Evolutionary conservation across 2,888 invertebrate genomes (phyloP).

Genomic region (Orthosia gothica): DNA sequence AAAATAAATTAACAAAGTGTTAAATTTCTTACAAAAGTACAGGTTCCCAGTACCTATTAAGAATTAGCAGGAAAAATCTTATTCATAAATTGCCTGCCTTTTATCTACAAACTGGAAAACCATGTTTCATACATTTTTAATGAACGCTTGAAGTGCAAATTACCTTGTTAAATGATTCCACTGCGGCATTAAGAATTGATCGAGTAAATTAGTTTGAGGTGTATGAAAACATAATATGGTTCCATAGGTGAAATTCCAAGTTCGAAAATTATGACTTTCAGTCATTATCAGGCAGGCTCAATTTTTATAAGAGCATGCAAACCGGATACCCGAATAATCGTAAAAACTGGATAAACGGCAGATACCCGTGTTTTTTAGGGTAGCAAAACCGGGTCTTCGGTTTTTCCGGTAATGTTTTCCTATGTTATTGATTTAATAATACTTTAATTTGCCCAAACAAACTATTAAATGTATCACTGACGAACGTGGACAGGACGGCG

Average conservation of each 20-base stretch:
- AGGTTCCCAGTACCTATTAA: background rate
- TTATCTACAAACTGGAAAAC: slow-evolving; percentile 51
- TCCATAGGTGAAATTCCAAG: slow-evolving; percentile 31
- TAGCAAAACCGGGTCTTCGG: too few species aligned
- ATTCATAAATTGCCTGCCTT: slow-evolving; percentile 16
- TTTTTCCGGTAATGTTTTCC: too few species aligned
- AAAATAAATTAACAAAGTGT: background rate
- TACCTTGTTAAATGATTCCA: slow-evolving; percentile 39
- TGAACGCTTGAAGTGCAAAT: slow-evolving; percentile 49
- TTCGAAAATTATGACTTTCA: background rate
- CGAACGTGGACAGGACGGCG: too few species aligned
- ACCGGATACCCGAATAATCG: too few species aligned
- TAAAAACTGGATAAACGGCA: too few species aligned
- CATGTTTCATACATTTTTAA: slow-evolving; percentile 64
- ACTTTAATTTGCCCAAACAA: too few species aligned
- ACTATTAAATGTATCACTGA: too few species aligned
- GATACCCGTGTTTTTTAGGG: too few species aligned
- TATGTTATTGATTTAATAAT: too few species aligned
- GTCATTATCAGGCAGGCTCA: background rate
- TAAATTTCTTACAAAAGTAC: background rate
- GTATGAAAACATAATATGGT: slow-evolving; percentile 28
- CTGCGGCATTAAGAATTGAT: slow-evolving; percentile 25
- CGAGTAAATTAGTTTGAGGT: slow-evolving; percentile 19
- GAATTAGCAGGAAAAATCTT: background rate
- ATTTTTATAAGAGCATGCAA: slow-evolving; percentile 1